phyloP scores from a whole-genome alignment of 2,888 invertebrate species.

The Ennomos fuscantarius region DNA sequence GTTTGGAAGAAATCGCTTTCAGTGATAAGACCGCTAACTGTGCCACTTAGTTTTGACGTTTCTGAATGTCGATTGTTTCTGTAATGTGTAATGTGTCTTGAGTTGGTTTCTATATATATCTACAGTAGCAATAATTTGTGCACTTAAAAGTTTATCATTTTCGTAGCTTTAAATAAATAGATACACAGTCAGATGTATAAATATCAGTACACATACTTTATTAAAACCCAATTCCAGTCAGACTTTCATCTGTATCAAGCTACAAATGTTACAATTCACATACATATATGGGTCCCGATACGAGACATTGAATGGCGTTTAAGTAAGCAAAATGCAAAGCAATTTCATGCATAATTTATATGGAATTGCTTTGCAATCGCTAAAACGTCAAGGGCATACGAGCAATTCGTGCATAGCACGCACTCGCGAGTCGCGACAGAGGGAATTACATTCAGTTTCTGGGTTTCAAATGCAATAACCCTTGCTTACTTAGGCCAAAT shows the following conservation, averaged over 20 bases:
- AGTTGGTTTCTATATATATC: too few relatives aligned
- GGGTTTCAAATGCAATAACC: constrained; percentile 21
- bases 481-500: constrained; percentile 11
- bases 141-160: too few relatives aligned
- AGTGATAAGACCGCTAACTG: too few relatives aligned
- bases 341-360: constrained; percentile 34
- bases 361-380: constrained; percentile 34
- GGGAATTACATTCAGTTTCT: constrained; percentile 14
- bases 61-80: too few relatives aligned
- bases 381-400: constrained; percentile 33
- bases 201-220: constrained; percentile 2
- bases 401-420: constrained; percentile 17
- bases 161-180: too few relatives aligned
- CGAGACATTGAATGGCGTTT: constrained; percentile 30
- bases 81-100: too few relatives aligned
- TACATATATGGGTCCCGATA: constrained; percentile 26
- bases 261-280: constrained; percentile 28
- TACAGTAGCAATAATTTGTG: too few relatives aligned
- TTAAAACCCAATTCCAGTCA: constrained; percentile 8
- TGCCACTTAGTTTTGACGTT: too few relatives aligned
- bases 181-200: not conserved
- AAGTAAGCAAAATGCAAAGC: constrained; percentile 33
- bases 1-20: too few relatives aligned
- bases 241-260: constrained; percentile 22
- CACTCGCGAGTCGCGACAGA: constrained; percentile 21